Evolutionary conservation across 2,888 invertebrate genomes (phyloP), one percentile per base, ranked within the genome.

Genomic region (Xanthia icteritia): DNA sequence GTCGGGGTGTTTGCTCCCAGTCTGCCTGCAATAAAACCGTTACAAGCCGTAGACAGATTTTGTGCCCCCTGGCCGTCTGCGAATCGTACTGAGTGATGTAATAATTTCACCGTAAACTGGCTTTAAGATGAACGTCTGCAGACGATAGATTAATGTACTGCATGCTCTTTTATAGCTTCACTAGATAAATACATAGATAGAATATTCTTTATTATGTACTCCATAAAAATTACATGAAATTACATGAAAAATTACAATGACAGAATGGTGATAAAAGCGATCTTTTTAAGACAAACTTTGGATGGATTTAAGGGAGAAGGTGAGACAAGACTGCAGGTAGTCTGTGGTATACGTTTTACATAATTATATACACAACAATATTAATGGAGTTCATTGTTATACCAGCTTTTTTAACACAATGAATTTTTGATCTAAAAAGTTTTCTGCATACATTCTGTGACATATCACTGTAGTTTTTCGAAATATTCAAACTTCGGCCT

Each of bases 1-100:
- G 70, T 23, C 42, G 84, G 86, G 88, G 87, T 87, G 89, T 89
- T 91, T 89, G 89, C 87, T 82, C 85, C 81, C 85, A 76, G 90
- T 87, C 87, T 89, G 88, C 85, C 84, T 87, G 89, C 89, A 90
- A 89, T 92, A 92, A 91, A 92, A 88, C 89, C 86, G 85, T 90
- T 88, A 90, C 88, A 89, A 89, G 85, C 86, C 86, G 90, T 89
- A 89, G 91, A 91, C 90, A 86, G 90, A 88, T 89, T 89, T 85
- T 84, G 85, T 86, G 86, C 85, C 88, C 89, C 82, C 86, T 79
- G 86, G 86, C 83, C 79, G 85, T 86, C 85, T 86, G 81, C 82
- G 83, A 86, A 78, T 85, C 77, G 83, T 77, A 85, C 87, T 86
- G 87, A 88, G 86, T 89, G 87, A 89, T 90, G 88, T 86, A 86